These are phyloP conservation scores for Gopherus flavomarginatus DNA, from an alignment of 2,113 vertebrate species.

Conservation along the genomic window DNA sequence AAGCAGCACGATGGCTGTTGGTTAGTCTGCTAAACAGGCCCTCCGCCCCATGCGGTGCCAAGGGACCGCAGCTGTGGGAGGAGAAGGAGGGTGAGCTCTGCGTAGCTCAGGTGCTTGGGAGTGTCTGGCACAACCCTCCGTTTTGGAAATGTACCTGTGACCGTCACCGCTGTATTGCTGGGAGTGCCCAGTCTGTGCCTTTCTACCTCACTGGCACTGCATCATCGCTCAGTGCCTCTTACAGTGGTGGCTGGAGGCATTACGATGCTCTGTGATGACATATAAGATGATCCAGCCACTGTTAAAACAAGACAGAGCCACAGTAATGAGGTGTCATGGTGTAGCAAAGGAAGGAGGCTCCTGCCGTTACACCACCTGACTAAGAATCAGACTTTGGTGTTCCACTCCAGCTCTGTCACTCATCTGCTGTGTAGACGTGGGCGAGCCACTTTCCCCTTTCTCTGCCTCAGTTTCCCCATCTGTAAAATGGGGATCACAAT, in stretches of 20 bases:
- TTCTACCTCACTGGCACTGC: neutral
- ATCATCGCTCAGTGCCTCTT: neutral
- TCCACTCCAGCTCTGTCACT: neutral
- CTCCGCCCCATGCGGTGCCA: neutral
- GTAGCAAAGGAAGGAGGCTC: neutral
- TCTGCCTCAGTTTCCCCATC: neutral
- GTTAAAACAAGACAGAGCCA: no score
- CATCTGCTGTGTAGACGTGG: neutral
- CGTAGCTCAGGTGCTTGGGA: neutral
- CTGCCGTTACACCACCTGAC: neutral
- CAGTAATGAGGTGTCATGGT: no score
- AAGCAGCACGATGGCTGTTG: accelerated
- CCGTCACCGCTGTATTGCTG: no score
- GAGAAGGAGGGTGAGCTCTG: neutral
- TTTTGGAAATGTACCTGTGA: no score
- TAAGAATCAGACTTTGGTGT: neutral
- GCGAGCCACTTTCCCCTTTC: neutral
- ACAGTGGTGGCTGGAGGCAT: neutral
- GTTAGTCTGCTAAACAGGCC: neutral
- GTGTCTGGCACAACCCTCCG: no score
- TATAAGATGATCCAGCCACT: neutral
- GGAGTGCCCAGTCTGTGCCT: neutral
- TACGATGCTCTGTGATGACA: neutral
- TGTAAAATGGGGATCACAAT: neutral
- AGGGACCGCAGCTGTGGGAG: neutral